Evolutionary conservation across 2,797 vertebrate genomes (phyloP), one percentile per base, ranked within the genome.

Genomic region (Semaprochilodus insignis): DNA sequence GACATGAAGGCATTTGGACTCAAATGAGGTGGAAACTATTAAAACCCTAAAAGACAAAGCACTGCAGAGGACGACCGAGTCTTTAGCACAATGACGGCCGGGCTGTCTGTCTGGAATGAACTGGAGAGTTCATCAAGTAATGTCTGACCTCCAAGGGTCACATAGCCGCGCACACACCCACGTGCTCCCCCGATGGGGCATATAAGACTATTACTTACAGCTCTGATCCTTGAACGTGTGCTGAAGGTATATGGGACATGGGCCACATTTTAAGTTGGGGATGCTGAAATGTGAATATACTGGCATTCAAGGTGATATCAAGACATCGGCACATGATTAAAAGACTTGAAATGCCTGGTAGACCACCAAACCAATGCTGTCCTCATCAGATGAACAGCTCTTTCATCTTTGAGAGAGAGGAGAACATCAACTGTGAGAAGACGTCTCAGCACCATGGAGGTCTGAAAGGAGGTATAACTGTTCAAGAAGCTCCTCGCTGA

Each of bases 11-110:
- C 77, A 90, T 92, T 92, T 92, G 90, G 89, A 83, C 89, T 90
- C 85, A 90, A 92, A 91, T 91, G 91, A 93, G 88, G 90, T 89
- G 88, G 91, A 90, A 93, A 91, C 86, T 78, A 77, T 88, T 79
- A 78, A 70, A 81, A 70, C 52, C 44, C 74, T 36, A 85, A 63
- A 81, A 72, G 77, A 78, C 77, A 48, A 80, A 88, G 84, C 74
- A 48, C 70, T 81, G 69, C 81, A 81, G 82, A 91, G 85, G 91
- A 89, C 83, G 72, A 84, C 79, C 82, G 81, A 86, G 69, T 85
- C 81, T 92, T 87, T 57, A 75, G 79, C 55, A 77, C 74, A 81
- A 86, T 63, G 81, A 78, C 51, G 25, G 85, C 83, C 77, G 82
- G 86, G 70, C 75, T 73, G 86, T 70, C 70, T 13, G 83, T 88